Conservation (phyloP, 1,140 invertebrate genomes). For the Charaxes varanes region DNA sequence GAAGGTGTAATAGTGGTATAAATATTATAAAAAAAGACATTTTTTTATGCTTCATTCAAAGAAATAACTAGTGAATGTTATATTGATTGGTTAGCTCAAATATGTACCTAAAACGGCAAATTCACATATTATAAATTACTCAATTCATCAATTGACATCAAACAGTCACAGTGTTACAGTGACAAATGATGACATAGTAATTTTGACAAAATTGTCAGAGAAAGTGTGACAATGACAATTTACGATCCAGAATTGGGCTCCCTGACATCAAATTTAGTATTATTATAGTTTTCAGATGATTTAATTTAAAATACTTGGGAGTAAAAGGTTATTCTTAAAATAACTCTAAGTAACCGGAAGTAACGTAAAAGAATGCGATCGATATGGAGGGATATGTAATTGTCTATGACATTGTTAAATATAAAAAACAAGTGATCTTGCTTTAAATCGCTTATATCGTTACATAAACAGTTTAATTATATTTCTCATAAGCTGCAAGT, state of each 20-base stretch:
- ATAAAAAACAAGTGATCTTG: no score
- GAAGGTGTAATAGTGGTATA: no score
- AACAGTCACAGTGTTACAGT: no score
- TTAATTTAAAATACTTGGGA: slow-evolving; percentile 1
- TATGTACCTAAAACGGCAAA: no score
- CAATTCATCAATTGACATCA: slow-evolving; percentile 25
- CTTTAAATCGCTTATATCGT: no score
- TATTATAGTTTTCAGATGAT: slow-evolving; percentile 2
- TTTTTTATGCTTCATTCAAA: no score
- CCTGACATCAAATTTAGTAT: slow-evolving; percentile 2
- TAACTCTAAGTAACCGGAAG: slow-evolving; percentile 30
- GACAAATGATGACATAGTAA: slow-evolving; percentile 28
- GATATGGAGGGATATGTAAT: slow-evolving; percentile 23
- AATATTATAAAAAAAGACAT: no score
- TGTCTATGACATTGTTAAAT: slow-evolving; percentile 23
- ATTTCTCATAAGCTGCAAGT: no score
- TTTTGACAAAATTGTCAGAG: slow-evolving; percentile 39
- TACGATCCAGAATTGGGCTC: slow-evolving; percentile 2
- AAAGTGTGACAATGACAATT: slow-evolving; percentile 37
- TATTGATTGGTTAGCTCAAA: no score
- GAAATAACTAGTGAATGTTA: no score
- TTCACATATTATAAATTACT: no score
- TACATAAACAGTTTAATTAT: no score
- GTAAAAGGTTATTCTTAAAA: slow-evolving; percentile 21
- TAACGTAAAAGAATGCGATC: slow-evolving; percentile 29